phyloP scores from a whole-genome alignment of 2,888 invertebrate genomes.

The Iphiclides podalirius region DNA sequence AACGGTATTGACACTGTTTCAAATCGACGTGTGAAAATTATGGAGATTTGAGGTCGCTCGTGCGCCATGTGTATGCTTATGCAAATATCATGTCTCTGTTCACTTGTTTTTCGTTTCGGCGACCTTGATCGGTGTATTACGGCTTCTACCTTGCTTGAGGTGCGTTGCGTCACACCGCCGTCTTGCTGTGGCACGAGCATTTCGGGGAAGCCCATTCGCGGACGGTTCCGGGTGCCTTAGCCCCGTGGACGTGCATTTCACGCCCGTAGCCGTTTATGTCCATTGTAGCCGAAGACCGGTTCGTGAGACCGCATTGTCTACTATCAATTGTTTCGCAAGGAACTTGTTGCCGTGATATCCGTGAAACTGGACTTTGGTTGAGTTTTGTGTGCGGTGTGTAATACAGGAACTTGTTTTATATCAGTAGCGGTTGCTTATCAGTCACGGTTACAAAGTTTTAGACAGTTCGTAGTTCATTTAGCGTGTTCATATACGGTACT shows the following conservation, averaged over 20 bases:
- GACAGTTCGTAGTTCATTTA: too few relatives aligned
- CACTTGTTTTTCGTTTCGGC: neutral
- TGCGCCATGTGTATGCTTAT: neutral
- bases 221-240: constrained; percentile 16
- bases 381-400: neutral
- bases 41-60: neutral
- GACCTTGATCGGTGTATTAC: constrained; percentile 16
- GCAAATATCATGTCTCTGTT: neutral
- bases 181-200: constrained; percentile 16
- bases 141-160: neutral
- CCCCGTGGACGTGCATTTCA: neutral
- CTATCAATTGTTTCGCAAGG: too few relatives aligned
- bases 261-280: constrained; percentile 7
- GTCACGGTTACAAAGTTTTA: too few relatives aligned
- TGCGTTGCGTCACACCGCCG: neutral
- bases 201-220: constrained; percentile 17
- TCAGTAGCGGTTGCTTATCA: too few relatives aligned
- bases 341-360: too few relatives aligned
- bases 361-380: constrained; percentile 2
- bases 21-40: neutral
- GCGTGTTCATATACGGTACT: too few relatives aligned
- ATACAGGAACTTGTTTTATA: too few relatives aligned
- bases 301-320: too few relatives aligned
- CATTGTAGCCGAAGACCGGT: neutral
- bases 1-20: neutral